Percentiles rank a stretch among this genome's conserved stretches.
Evolutionary conservation across 2,888 invertebrate species (phyloP).

Genomic region (Dicycla oo): DNA sequence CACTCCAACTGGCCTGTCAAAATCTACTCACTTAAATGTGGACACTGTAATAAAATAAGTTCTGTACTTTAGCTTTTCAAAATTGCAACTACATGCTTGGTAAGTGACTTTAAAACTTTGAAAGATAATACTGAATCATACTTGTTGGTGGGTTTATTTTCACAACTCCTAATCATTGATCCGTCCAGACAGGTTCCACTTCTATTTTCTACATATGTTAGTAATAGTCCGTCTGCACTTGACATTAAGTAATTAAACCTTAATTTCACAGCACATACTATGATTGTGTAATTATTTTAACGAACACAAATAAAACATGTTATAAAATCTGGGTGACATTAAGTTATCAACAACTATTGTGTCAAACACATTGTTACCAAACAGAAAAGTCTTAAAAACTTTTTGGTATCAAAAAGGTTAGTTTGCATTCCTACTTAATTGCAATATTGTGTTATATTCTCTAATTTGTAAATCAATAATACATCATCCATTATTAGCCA

Average conservation of each 20-base stretch:
- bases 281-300: neutral
- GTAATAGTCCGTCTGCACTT: conserved; percentile 5
- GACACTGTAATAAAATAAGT: neutral
- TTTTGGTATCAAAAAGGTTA: conserved; percentile 36
- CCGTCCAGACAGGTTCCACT: conserved; percentile 9
- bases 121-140: conserved; percentile 8
- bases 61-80: neutral
- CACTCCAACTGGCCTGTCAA: no score
- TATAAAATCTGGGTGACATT: conserved; percentile 6
- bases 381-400: neutral
- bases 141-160: conserved; percentile 31
- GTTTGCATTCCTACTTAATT: neutral
- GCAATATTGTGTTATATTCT: no score
- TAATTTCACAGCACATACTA: conserved; percentile 3
- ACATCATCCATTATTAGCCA: conserved; percentile 14
- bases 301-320: neutral
- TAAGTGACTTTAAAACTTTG: neutral
- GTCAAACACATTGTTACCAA: conserved; percentile 11
- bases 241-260: conserved; percentile 6
- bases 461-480: conserved; percentile 17
- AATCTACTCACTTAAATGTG: neutral
- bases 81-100: neutral
- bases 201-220: neutral
- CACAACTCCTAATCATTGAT: conserved; percentile 28
- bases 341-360: conserved; percentile 8